A percentile compares a stretch with the other conserved stretches of the same genome.
These are phyloP conservation scores for Sciaenops ocellatus DNA, from an alignment of 2,797 vertebrate genomes.

Conservation along the genomic window DNA sequence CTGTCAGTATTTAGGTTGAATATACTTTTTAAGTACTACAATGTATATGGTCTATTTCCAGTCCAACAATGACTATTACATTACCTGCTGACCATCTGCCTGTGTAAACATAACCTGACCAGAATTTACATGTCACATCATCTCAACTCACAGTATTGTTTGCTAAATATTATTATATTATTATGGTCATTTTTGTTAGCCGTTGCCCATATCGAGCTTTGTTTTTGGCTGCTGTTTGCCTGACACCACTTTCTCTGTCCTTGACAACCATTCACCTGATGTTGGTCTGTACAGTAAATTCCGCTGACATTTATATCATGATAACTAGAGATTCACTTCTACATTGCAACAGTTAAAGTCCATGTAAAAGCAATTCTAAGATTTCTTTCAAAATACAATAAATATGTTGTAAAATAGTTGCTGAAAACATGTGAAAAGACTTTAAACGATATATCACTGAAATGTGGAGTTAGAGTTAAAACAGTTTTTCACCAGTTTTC, in stretches of 20 bases:
- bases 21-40: constrained; percentile 7
- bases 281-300: constrained; percentile 4
- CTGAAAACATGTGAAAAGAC: no score
- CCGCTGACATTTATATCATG: constrained; percentile 32
- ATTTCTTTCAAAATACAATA: no score
- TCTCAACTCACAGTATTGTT: not conserved
- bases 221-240: not conserved
- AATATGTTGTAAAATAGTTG: no score
- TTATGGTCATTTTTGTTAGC: not conserved
- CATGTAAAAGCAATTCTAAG: no score
- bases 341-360: constrained; percentile 2
- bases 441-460: no score
- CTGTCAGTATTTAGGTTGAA: constrained; percentile 8
- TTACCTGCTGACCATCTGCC: not conserved
- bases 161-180: not conserved
- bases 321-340: constrained; percentile 20
- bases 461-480: no score
- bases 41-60: constrained; percentile 2
- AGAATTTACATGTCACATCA: not conserved
- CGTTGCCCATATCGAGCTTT: not conserved
- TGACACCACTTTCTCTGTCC: not conserved
- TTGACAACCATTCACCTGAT: constrained; percentile 14
- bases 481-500: no score
- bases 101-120: constrained; percentile 14
- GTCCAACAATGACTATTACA: constrained; percentile 10